Conservation (phyloP, 2,797 vertebrate genomes). For the Chloroceryle inda region DNA sequence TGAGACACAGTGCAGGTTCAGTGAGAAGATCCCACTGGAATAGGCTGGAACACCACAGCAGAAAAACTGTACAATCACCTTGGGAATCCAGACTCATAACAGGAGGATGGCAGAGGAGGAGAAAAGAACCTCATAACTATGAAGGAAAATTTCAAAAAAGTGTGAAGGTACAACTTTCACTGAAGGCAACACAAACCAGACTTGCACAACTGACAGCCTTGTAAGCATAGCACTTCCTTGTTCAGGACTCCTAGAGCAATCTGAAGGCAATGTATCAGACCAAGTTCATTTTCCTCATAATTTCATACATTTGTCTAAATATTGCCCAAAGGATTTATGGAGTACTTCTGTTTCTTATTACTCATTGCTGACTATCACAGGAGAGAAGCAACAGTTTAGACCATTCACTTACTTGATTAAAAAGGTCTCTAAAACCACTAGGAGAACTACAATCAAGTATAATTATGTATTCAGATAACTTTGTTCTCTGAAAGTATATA, state of each 20-base stretch:
- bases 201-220: not conserved
- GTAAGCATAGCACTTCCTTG: not conserved
- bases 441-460: not conserved
- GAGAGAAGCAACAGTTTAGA: not conserved
- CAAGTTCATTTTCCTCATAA: not conserved
- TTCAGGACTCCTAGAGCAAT: not conserved
- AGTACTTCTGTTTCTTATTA: not conserved
- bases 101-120: not conserved
- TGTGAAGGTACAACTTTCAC: not conserved
- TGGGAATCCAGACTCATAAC: not conserved
- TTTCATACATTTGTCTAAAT: not conserved
- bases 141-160: not conserved
- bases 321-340: not conserved
- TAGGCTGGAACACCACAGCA: not conserved
- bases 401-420: not conserved
- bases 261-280: not conserved
- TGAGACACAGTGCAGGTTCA: not conserved
- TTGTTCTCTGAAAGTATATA: not conserved
- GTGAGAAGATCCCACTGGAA: not conserved
- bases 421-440: not conserved
- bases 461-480: not conserved
- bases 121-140: not conserved
- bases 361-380: not conserved
- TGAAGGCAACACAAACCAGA: not conserved
- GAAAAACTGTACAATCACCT: not conserved